A percentile compares a stretch with the other conserved stretches of the same genome.
These are phyloP conservation scores for Ctenodactylus gundi DNA, from an alignment of 2,113 vertebrate genomes.

Conservation along the genomic window DNA sequence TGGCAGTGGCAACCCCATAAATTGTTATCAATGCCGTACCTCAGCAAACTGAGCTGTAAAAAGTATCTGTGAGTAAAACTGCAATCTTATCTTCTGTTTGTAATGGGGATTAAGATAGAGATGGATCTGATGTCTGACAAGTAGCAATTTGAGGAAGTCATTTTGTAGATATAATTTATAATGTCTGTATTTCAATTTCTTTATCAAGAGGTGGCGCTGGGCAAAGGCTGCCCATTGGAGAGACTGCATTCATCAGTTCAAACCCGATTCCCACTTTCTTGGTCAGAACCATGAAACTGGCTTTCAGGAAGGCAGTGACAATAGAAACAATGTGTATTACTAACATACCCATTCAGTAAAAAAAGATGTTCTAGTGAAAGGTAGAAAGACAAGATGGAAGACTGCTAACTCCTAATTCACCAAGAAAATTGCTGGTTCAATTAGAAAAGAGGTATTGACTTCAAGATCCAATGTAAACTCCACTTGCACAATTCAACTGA, in stretches of 20 bases:
- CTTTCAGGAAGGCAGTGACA: neutral
- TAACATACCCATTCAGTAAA: neutral
- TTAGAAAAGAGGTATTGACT: neutral
- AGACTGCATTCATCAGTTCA: fast-evolving
- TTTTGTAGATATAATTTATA: neutral
- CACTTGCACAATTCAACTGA: neutral
- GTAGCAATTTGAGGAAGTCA: neutral
- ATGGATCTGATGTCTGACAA: neutral
- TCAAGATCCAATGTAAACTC: neutral
- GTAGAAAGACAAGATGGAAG: neutral
- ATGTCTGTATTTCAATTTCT: neutral
- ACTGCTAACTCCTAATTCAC: neutral
- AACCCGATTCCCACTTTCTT: neutral
- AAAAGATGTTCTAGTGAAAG: neutral
- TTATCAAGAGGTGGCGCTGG: neutral
- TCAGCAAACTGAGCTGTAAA: neutral
- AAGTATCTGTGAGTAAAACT: neutral
- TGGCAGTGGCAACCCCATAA: neutral
- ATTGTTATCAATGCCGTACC: neutral
- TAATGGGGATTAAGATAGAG: neutral
- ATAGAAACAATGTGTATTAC: neutral
- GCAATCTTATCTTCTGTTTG: neutral
- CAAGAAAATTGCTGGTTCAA: neutral
- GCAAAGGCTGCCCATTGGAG: neutral
- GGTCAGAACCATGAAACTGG: neutral